A percentile compares a stretch with the other conserved stretches of the same genome.
Conservation (phyloP, 2,888 invertebrate species). For the Leucania comma region DNA sequence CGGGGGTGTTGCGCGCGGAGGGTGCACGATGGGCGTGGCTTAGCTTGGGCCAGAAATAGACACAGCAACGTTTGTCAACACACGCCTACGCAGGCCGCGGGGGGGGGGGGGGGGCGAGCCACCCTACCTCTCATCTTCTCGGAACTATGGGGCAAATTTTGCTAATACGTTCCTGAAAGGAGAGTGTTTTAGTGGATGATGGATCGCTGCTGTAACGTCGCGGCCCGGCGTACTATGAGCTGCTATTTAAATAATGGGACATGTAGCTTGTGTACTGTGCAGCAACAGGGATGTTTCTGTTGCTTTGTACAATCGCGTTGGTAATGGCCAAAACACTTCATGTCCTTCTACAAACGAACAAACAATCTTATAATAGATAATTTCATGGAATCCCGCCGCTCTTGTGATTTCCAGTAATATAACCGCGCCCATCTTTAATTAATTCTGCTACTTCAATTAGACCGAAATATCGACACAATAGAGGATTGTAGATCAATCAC, state of each 20-base stretch:
- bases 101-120: conserved; percentile 26
- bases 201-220: conserved; percentile 52
- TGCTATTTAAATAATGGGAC: conserved; percentile 45
- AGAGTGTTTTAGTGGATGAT: conserved; percentile 64
- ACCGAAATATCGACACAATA: conserved; percentile 18
- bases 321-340: background rate
- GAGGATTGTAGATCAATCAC: conserved; percentile 17
- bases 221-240: conserved; percentile 48
- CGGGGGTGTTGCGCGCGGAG: conserved; percentile 41
- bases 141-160: conserved; percentile 60
- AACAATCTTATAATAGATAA: too few species aligned
- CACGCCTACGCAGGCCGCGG: conserved; percentile 82
- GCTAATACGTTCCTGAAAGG: conserved; percentile 68
- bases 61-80: conserved; percentile 88
- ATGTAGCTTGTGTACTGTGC: conserved; percentile 3
- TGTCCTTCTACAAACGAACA: background rate
- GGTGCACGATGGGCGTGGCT: conserved; percentile 73
- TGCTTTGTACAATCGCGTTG: background rate
- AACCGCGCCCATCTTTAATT: conserved; percentile 1
- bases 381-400: background rate
- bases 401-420: background rate
- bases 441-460: conserved; percentile 13
- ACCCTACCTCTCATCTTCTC: conserved; percentile 43
- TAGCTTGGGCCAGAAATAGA: conserved; percentile 83
- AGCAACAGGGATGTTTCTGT: conserved; percentile 1